These are phyloP conservation scores for Scylla paramamosain DNA, from an alignment of 1,140 invertebrate species.

Conservation along the genomic window DNA sequence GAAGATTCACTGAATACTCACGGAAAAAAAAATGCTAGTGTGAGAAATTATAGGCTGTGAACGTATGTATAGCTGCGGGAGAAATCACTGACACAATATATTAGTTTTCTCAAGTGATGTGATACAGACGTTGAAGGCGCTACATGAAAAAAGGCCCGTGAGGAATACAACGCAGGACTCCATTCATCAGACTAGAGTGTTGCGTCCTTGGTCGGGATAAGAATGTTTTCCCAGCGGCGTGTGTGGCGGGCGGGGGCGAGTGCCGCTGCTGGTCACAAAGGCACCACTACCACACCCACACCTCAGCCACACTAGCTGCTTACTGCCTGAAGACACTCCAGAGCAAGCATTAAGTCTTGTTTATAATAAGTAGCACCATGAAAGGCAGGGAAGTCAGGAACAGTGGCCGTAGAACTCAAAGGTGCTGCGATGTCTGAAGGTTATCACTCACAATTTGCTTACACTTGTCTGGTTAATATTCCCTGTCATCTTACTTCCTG, in stretches of 20 bases:
- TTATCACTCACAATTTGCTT: too few relatives aligned
- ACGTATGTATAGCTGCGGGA: neutral
- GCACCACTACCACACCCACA: neutral
- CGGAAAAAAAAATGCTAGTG: neutral
- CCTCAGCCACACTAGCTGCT: neutral
- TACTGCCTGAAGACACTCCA: neutral
- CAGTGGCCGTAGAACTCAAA: too few relatives aligned
- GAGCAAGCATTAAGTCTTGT: too few relatives aligned
- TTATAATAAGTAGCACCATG: too few relatives aligned
- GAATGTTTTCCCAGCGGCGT: constrained; percentile 18
- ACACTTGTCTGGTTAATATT: neutral
- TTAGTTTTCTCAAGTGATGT: neutral
- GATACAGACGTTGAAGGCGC: neutral
- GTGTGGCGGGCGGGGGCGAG: neutral
- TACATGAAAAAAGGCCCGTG: neutral
- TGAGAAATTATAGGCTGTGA: neutral
- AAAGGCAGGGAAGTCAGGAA: too few relatives aligned
- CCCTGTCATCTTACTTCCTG: neutral
- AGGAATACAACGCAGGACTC: constrained; percentile 1
- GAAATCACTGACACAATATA: neutral
- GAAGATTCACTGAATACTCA: neutral
- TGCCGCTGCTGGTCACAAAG: neutral
- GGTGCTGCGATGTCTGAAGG: too few relatives aligned
- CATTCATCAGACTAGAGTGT: constrained; percentile 21
- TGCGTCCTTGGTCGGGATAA: constrained; percentile 6